A percentile compares a stretch with the other conserved stretches of the same genome.
Conservation (phyloP, 2,113 vertebrate species). For the Saguinus imperator region DNA sequence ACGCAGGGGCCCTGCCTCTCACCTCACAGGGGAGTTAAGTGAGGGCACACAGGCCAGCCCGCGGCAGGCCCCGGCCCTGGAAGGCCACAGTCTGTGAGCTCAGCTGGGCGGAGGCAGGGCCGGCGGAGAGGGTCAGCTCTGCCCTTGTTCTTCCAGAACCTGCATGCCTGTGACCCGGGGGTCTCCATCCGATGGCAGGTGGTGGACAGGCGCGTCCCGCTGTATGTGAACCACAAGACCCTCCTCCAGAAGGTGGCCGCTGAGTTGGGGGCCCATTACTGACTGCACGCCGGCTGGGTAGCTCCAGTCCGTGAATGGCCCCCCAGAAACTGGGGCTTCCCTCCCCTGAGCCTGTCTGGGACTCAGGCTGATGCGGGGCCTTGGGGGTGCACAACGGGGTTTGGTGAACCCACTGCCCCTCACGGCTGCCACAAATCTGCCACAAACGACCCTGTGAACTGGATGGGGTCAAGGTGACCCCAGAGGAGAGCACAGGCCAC, state of each 20-base stretch:
- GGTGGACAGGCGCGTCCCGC: conserved; percentile 84
- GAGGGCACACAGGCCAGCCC: too few relatives aligned
- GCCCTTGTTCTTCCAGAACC: conserved; percentile 76
- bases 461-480: fast-evolving
- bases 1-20: neutral
- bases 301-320: fast-evolving
- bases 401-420: neutral
- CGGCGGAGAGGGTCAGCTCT: fast-evolving
- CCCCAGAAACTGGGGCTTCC: neutral
- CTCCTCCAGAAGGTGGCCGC: conserved; percentile 84
- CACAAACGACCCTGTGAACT: fast-evolving
- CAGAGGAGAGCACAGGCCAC: neutral
- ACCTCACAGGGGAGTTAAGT: neutral
- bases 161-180: conserved; percentile 48
- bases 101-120: fast-evolving
- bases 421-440: fast-evolving
- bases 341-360: neutral
- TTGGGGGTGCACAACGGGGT: fast-evolving
- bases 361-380: neutral
- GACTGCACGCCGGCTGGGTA: conserved; percentile 47
- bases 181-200: conserved; percentile 88
- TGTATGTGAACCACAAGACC: conserved; percentile 87
- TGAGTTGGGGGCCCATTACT: conserved; percentile 84
- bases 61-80: too few relatives aligned
- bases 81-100: too few relatives aligned